Evolutionary conservation across 2,797 vertebrate species (phyloP).

Genomic region (Falco columbarius): DNA sequence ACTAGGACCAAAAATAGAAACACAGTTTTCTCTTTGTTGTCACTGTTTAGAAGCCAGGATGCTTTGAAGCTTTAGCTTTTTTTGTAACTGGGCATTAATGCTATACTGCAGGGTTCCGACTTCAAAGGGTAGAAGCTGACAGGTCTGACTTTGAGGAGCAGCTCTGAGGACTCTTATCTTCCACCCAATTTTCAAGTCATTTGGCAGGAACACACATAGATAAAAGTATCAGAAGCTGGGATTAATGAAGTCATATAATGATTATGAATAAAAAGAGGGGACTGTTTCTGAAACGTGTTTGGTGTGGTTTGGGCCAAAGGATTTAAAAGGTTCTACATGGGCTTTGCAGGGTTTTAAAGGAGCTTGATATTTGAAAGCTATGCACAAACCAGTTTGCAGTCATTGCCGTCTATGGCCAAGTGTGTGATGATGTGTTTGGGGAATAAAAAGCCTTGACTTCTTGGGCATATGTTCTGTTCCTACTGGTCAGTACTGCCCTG

Average conservation of each 20-base stretch:
- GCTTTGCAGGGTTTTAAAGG: not conserved
- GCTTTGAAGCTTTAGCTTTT: constrained; percentile 66
- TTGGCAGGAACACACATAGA: constrained; percentile 34
- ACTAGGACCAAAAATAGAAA: not conserved
- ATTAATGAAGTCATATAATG: constrained; percentile 20
- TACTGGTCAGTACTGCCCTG: not conserved
- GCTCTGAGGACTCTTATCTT: constrained; percentile 44
- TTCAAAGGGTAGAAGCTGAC: constrained; percentile 61
- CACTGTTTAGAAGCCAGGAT: constrained; percentile 13
- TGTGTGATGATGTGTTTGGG: not conserved
- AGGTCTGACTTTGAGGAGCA: constrained; percentile 21
- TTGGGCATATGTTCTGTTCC: not conserved
- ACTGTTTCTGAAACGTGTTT: not conserved
- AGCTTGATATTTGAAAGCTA: not conserved
- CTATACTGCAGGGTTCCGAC: not conserved
- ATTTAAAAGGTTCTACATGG: not conserved
- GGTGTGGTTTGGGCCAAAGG: not conserved
- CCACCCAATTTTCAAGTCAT: constrained; percentile 12
- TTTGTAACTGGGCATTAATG: constrained; percentile 49
- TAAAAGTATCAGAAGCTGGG: constrained; percentile 33
- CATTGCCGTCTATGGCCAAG: not conserved
- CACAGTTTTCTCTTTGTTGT: constrained; percentile 29
- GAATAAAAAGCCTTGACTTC: not conserved
- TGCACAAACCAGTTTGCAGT: not conserved
- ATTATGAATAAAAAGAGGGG: constrained; percentile 1